These are phyloP conservation scores for Dromius quadrimaculatus DNA, from an alignment of 2,888 invertebrate genomes.

Conservation along the genomic window DNA sequence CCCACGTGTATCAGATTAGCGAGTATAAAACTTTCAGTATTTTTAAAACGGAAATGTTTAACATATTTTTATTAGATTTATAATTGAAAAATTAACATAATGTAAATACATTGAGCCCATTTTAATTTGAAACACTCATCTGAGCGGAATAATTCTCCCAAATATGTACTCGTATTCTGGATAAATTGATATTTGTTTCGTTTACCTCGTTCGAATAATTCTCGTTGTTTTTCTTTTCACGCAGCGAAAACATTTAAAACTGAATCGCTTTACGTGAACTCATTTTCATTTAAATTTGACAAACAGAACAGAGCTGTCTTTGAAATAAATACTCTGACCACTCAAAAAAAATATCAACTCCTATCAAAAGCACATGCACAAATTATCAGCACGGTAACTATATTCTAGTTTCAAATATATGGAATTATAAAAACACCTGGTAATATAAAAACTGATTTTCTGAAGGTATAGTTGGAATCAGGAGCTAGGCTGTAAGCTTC, in stretches of 20 bases:
- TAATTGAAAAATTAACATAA: constrained; percentile 65
- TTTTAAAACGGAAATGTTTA: constrained; percentile 58
- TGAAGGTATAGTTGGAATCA: not conserved
- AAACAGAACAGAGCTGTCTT: not conserved
- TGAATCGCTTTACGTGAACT: constrained; percentile 19
- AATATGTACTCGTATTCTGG: constrained; percentile 35
- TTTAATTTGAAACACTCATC: constrained; percentile 53
- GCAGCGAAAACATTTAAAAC: constrained; percentile 22
- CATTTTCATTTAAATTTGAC: not conserved
- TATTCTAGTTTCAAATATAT: too few relatives aligned
- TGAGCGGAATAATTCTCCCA: constrained; percentile 53
- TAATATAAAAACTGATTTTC: constrained; percentile 16
- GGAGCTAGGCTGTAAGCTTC: constrained; percentile 19
- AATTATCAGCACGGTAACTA: too few relatives aligned
- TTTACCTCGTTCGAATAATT: constrained; percentile 18
- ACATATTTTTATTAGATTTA: constrained; percentile 63
- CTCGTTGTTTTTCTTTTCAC: constrained; percentile 31
- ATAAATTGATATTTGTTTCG: constrained; percentile 39
- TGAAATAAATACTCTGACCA: not conserved
- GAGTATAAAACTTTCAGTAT: constrained; percentile 41
- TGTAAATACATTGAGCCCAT: constrained; percentile 52
- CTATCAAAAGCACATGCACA: too few relatives aligned
- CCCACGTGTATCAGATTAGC: constrained; percentile 40
- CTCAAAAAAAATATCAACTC: too few relatives aligned
- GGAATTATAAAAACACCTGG: constrained; percentile 15